These are phyloP conservation scores for Aurelia aurita DNA, from an alignment of 30 jellyfish, hydroid and myxozoan genomes.

Conservation along the genomic window DNA sequence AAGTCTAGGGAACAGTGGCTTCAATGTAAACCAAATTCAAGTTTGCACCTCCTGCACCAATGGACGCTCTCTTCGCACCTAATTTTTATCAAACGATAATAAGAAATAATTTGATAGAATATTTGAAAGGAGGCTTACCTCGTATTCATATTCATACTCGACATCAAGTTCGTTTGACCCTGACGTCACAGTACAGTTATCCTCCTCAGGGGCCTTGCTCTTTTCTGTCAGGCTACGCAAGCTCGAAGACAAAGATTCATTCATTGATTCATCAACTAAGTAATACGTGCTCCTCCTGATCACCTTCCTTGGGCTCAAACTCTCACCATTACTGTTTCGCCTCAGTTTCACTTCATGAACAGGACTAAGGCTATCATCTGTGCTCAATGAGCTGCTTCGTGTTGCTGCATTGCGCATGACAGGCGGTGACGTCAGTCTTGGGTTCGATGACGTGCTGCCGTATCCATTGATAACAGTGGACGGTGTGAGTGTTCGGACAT, in stretches of 20 bases:
- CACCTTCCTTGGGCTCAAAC: slow-evolving; percentile 60
- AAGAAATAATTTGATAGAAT: too few species aligned
- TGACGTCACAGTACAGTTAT: slow-evolving; percentile 46
- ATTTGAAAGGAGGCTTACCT: slow-evolving; percentile 56
- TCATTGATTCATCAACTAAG: slow-evolving; percentile 60
- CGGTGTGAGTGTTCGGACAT: slow-evolving; percentile 60
- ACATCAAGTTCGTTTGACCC: slow-evolving; percentile 61
- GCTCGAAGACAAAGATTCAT: slow-evolving; percentile 23
- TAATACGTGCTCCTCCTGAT: slow-evolving; percentile 64
- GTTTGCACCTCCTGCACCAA: too few species aligned
- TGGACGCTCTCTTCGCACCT: too few species aligned
- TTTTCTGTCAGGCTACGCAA: slow-evolving; percentile 34
- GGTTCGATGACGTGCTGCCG: slow-evolving; percentile 53
- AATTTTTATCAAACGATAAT: too few species aligned
- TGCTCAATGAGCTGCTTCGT: slow-evolving; percentile 44
- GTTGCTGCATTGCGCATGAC: not conserved
- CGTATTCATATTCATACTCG: slow-evolving; percentile 95
- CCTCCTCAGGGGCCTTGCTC: slow-evolving; percentile 42
- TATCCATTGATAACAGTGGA: slow-evolving; percentile 65
- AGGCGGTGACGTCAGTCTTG: slow-evolving; percentile 2
- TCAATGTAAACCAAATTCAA: too few species aligned
- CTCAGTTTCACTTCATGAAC: slow-evolving; percentile 79
- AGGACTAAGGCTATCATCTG: slow-evolving; percentile 70
- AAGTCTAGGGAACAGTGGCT: too few species aligned
- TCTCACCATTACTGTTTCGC: slow-evolving; percentile 61